Base-by-base conservation (phyloP, 2,797 vertebrate species). In the Aldrovandia affinis region DNA sequence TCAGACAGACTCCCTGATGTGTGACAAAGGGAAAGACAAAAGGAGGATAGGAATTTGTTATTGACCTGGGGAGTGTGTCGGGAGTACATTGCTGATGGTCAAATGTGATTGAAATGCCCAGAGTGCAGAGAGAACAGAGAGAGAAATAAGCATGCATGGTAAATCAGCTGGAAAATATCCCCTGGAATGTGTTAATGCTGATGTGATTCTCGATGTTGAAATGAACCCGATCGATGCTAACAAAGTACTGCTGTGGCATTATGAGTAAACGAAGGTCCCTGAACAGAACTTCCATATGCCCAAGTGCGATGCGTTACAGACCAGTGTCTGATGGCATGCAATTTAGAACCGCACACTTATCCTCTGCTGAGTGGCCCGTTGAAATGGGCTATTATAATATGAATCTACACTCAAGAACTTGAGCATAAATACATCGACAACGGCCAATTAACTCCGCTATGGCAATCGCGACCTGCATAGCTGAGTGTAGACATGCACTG, bases 321-420 rank as follows among this genome's bases (percentile, higher is more conserved):
- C 30, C 14, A 25, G 18, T 9, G 39, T 77, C 73, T 77, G 42
- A 77, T 25, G 73, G 39, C 36, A 25, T n/a, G 42, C 73, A 44
- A 6, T 77, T 77, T 25, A 44, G 6, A 39, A 2, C 6, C 20
- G 12, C 42, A n/a, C 44, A 44, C 44, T n/a, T 2, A 22, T 22
- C 73, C 20, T n/a, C 39, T 77, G 39, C 22, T 2, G 25, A 77
- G 42, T 77, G 18, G 36, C n/a, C 39, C 22, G 2, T 39, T 77
- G 22, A 20, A 77, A 77, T 77, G 44, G 73, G 42, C 25, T 77
- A 77, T 77, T 77, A 77, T 20, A 77, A 77, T 47, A 47, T 47
- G 42, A 47, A 77, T 77, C 42, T 3, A 44, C 44, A 39, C 44
- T 77, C 73, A 39, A 14, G 73, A 77, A 18, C 33, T 70, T 70